Base-by-base conservation (phyloP, 2,113 vertebrate genomes). In the Pogonocichla stellata region DNA sequence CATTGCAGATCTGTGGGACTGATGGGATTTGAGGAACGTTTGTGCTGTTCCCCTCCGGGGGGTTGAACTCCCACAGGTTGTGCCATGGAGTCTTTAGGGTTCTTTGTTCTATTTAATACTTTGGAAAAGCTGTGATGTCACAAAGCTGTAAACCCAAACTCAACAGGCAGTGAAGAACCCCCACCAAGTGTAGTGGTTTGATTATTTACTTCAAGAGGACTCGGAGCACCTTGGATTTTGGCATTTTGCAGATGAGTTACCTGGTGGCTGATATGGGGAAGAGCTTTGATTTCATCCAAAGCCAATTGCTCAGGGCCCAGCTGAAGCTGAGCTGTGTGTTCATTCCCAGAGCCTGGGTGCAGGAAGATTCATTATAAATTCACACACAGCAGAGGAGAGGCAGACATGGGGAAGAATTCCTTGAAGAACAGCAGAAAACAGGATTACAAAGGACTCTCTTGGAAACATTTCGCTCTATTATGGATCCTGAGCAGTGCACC, bases 21-120 rank as follows among this genome's bases (percentile, higher is more conserved):
- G 24, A 2, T 8, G 43, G 17, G 47, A 43, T 53, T 73, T 85
- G 25, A 34, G 53, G 40, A 14, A 5, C 9, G 10, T 36, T 57
- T 45, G 61, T 56, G 40, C n/a, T n/a, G 12, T 50, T 42, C 13
- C 36, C 28, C 8, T 24, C 7, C 6, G 12, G 5, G 19, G 18
- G 14, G 3, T 19, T 66, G 22, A 36, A 65, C 14, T 58, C 24
- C 34, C 34, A 25, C 24, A 40, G 29, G 48, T n/a, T 43, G 9
- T 29, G 10, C 6, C 34, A 4, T 0, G 5, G 10, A 1, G 14
- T 18, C 45, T 50, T 43, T 19, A 5, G 19, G 19, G 25, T 34
- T 57, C 57, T 64, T 60, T 67, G n/a, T 24, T 47, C 5, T 42
- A 1, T 51, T 74, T 33, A 14, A 36, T 5, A 4, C n/a, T 56